A percentile compares a stretch with the other conserved stretches of the same genome.
These are phyloP conservation scores for Lophotis ruficrista DNA, from an alignment of 2,113 vertebrate species.

Conservation along the genomic window DNA sequence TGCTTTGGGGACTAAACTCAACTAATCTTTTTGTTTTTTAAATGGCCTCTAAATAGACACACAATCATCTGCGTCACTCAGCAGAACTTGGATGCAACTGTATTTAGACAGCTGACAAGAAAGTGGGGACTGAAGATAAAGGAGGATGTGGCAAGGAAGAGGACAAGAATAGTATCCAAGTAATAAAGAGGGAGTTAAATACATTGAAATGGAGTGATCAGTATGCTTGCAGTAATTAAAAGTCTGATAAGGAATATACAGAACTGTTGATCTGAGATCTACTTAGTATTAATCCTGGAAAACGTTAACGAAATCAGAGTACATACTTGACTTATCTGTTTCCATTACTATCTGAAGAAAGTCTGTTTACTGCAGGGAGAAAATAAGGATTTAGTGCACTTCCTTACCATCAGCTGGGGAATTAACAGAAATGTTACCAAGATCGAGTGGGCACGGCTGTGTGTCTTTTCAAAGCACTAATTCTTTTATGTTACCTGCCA, in stretches of 20 bases:
- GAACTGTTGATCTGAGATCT: neutral
- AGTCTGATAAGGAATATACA: neutral
- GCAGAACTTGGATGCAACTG: neutral
- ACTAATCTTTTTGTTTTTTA: neutral
- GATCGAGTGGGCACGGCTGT: neutral
- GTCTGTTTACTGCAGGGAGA: neutral
- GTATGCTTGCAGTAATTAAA: neutral
- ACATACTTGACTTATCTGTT: neutral
- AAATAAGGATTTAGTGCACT: neutral
- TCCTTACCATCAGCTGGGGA: neutral
- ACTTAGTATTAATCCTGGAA: neutral
- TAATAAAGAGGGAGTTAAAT: neutral
- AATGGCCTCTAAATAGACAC: neutral
- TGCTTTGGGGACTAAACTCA: neutral
- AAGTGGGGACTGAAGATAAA: neutral
- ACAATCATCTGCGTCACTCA: neutral
- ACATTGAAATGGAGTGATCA: neutral
- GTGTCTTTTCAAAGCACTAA: neutral
- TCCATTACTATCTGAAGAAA: neutral
- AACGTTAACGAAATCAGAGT: neutral
- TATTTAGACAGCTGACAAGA: conserved; percentile 19
- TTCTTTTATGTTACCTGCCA: neutral
- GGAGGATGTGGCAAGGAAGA: neutral
- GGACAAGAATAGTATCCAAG: neutral
- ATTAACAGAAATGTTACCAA: neutral